phyloP scores from a whole-genome alignment of 2,797 vertebrate genomes.

The Uromys caudimaculatus region DNA sequence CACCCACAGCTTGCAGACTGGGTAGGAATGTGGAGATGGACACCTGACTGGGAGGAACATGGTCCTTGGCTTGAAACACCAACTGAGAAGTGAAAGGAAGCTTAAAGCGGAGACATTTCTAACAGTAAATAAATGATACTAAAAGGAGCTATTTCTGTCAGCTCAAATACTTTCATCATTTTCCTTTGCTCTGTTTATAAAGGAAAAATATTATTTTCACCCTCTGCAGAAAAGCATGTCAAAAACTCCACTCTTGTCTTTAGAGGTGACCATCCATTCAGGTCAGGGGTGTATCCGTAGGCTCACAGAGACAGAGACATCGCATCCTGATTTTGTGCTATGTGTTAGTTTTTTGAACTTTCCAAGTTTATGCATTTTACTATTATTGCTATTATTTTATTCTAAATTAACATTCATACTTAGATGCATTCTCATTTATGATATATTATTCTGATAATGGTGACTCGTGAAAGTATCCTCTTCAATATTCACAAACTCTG shows the following conservation, averaged over 20 bases:
- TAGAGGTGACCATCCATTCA: neutral
- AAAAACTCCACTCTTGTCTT: neutral
- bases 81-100: neutral
- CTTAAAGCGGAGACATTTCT: neutral
- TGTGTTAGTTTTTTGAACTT: neutral
- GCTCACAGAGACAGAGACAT: neutral
- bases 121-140: neutral
- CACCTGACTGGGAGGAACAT: neutral
- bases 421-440: neutral
- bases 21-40: fast-evolving
- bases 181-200: neutral
- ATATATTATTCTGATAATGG: neutral
- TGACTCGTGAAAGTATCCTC: neutral
- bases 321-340: neutral
- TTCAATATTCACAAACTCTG: neutral
- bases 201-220: neutral
- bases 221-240: neutral
- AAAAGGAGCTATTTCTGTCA: neutral
- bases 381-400: neutral
- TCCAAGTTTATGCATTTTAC: neutral
- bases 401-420: neutral
- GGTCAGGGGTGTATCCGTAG: neutral
- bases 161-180: neutral
- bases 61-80: neutral
- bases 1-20: fast-evolving